These are phyloP conservation scores for Plutomurus gul DNA, from an alignment of 1,140 invertebrate species.

Conservation along the genomic window DNA sequence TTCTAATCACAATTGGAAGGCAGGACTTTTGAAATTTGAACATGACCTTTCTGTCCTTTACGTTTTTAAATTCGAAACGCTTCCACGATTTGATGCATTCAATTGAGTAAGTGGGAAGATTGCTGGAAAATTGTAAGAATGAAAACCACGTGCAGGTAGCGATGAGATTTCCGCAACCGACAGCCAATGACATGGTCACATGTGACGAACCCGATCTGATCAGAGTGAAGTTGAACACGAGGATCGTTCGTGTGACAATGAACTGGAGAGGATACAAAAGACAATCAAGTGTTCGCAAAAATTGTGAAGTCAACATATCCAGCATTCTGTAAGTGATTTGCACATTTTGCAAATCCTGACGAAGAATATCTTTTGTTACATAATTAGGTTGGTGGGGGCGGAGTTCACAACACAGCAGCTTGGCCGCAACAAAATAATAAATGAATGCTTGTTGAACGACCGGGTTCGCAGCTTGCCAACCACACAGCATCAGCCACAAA, in stretches of 20 bases:
- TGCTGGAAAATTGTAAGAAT: background rate
- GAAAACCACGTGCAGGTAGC: background rate
- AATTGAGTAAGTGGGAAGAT: background rate
- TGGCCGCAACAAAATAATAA: background rate
- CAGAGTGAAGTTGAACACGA: background rate
- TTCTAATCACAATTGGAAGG: background rate
- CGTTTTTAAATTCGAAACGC: background rate
- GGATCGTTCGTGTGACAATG: background rate
- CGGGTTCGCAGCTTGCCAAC: background rate
- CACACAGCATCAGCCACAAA: background rate
- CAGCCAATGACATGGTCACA: background rate
- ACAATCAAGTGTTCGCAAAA: background rate
- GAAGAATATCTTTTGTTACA: too few relatives aligned
- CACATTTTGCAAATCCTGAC: background rate
- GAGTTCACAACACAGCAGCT: background rate
- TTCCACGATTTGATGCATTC: background rate
- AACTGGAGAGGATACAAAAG: background rate
- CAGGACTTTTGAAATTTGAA: background rate
- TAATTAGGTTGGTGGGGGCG: background rate
- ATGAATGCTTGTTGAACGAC: background rate
- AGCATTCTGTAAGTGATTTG: background rate
- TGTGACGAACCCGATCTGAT: background rate
- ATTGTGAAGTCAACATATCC: background rate
- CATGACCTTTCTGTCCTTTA: background rate
- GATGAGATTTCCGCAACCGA: background rate